phyloP scores from a whole-genome alignment of 2,113 vertebrate species.

The Morphnarchus princeps region DNA sequence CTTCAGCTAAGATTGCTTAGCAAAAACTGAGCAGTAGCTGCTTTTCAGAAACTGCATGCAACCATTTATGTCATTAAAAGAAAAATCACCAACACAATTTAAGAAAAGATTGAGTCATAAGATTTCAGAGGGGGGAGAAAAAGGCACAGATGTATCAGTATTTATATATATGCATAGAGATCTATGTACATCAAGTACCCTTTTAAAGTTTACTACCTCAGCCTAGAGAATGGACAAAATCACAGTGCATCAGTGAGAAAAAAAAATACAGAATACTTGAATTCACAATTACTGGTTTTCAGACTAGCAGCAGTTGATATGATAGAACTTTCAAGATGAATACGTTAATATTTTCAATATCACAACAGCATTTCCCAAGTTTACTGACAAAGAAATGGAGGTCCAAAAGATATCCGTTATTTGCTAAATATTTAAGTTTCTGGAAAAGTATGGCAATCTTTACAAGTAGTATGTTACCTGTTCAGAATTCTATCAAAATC shows the following conservation, averaged over 20 bases:
- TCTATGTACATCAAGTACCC: neutral
- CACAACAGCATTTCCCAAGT: neutral
- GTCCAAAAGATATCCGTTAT: neutral
- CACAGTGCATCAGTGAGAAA: neutral
- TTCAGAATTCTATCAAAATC: neutral
- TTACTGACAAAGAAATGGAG: neutral
- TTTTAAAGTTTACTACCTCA: neutral
- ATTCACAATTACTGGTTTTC: neutral
- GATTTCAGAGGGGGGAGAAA: neutral
- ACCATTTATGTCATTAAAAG: neutral
- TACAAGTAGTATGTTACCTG: neutral
- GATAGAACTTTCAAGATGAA: neutral
- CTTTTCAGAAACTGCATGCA: neutral
- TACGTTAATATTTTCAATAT: neutral
- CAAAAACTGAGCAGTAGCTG: neutral
- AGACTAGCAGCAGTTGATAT: neutral
- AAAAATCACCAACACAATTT: neutral
- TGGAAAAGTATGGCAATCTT: neutral
- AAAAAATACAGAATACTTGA: neutral
- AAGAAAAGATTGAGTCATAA: neutral
- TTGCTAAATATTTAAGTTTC: neutral
- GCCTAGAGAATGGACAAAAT: neutral
- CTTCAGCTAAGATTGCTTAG: neutral
- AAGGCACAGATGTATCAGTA: neutral
- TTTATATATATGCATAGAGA: neutral